Evolutionary conservation across 2,797 vertebrate species (phyloP).

Genomic region (Danio choprae): DNA sequence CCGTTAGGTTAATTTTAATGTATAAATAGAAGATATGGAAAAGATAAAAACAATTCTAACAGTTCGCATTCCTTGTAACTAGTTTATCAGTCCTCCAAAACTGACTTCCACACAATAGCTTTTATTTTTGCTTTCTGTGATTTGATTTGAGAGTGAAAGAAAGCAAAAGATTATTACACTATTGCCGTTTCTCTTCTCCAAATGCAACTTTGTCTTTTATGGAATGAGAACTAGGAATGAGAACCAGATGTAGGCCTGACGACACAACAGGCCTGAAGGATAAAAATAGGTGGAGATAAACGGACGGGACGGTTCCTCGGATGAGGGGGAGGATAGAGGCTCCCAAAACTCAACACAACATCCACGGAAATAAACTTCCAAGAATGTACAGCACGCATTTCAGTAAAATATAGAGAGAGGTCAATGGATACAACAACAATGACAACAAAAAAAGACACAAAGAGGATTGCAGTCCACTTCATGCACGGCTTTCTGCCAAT

Average conservation of each 20-base stretch:
- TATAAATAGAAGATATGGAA: too few species aligned
- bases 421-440: neutral
- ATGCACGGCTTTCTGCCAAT: neutral
- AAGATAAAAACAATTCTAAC: too few species aligned
- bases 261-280: constrained; percentile 61
- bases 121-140: too few species aligned
- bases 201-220: constrained; percentile 72
- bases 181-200: constrained; percentile 29
- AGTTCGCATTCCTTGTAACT: neutral
- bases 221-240: constrained; percentile 78
- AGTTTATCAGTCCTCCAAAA: neutral
- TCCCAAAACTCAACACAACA: constrained; percentile 7
- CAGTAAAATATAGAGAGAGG: neutral
- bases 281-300: constrained; percentile 62
- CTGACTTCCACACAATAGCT: neutral
- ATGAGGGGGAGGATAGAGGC: constrained; percentile 13
- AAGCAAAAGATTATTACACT: constrained; percentile 24
- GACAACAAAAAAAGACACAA: neutral
- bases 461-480: neutral
- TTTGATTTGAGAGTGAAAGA: neutral
- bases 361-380: neutral
- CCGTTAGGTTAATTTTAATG: too few species aligned
- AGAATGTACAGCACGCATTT: neutral
- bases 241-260: constrained; percentile 81
- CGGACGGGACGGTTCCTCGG: constrained; percentile 37